These are phyloP conservation scores for Corythornis vintsioides DNA, from an alignment of 2,113 vertebrate species.

Conservation along the genomic window DNA sequence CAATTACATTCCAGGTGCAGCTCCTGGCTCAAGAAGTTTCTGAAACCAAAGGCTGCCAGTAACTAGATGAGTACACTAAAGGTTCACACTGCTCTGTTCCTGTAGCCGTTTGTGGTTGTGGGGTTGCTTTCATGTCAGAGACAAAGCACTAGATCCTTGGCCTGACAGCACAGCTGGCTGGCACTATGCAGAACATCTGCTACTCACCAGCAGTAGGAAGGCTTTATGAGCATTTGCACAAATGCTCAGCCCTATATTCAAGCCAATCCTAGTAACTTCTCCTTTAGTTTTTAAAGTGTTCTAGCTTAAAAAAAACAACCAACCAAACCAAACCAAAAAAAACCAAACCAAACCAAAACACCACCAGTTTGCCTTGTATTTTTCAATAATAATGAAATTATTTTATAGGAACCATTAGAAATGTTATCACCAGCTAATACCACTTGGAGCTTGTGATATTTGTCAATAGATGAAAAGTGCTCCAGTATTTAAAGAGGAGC, in stretches of 20 bases:
- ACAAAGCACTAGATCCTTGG: neutral
- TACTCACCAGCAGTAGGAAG: neutral
- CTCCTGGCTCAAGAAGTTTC: slow-evolving; percentile 35
- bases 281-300: neutral
- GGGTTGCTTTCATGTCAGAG: neutral
- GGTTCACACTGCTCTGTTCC: neutral
- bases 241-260: neutral
- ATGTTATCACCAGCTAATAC: neutral
- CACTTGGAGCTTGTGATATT: neutral
- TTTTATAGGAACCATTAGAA: neutral
- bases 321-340: too few species aligned
- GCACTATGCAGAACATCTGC: neutral
- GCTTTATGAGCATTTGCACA: neutral
- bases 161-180: slow-evolving; percentile 38
- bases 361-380: neutral
- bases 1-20: slow-evolving; percentile 1
- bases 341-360: too few species aligned
- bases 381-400: neutral
- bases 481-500: neutral
- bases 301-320: neutral
- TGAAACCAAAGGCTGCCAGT: neutral
- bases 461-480: neutral
- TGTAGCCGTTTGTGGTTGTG: neutral
- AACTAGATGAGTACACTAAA: neutral
- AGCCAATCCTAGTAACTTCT: too few species aligned